These are phyloP conservation scores for Pipistrellus nathusii DNA, from an alignment of 2,797 vertebrate species.

Conservation along the genomic window DNA sequence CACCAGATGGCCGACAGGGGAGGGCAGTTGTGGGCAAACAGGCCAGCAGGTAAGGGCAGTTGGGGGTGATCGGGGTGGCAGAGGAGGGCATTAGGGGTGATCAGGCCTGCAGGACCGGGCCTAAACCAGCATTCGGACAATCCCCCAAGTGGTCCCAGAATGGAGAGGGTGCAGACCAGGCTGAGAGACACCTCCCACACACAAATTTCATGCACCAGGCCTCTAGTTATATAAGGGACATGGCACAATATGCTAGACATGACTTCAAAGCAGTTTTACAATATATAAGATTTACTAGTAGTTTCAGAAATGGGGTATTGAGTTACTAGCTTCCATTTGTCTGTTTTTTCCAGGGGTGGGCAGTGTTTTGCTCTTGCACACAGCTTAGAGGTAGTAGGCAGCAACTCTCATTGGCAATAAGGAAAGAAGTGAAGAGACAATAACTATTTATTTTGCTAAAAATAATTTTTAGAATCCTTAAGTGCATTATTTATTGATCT, in stretches of 20 bases:
- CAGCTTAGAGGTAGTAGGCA: background rate
- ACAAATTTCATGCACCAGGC: too few species aligned
- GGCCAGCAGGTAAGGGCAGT: too few species aligned
- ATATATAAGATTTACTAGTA: background rate
- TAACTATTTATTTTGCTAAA: background rate
- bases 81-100: too few species aligned
- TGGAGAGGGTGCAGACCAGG: too few species aligned
- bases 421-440: background rate
- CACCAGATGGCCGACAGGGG: too few species aligned
- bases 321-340: background rate
- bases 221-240: background rate
- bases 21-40: too few species aligned
- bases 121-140: too few species aligned
- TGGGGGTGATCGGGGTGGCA: too few species aligned
- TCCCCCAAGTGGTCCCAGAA: too few species aligned
- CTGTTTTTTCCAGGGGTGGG: background rate
- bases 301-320: background rate
- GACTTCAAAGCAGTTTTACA: conserved; percentile 20
- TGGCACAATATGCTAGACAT: background rate
- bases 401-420: background rate
- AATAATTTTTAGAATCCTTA: background rate
- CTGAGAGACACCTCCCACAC: too few species aligned
- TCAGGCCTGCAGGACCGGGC: too few species aligned
- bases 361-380: background rate
- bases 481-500: background rate